Evolutionary conservation across 2,888 invertebrate species (phyloP), one percentile per base, ranked within the genome.

Genomic region (Sinotaia quadrata): DNA sequence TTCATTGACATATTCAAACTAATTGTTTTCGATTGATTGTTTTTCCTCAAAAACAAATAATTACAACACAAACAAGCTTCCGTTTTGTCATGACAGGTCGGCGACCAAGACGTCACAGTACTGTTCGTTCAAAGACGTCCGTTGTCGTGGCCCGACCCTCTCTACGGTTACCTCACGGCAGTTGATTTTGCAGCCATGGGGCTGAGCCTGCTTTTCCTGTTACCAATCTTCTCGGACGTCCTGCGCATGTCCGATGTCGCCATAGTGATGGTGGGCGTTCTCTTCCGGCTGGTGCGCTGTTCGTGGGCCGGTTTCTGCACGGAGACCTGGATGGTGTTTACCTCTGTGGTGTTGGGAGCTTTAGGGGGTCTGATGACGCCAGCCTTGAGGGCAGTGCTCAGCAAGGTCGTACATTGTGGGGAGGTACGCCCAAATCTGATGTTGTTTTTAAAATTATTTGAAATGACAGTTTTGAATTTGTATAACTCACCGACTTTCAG

Each of bases 101-200:
- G 88, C 2, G 87, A 87, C 68, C 80, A 82, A 61, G 88, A 88
- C 71, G 79, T 86, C 5, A 86, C 85, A 0, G 77, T 88, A 34
- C 75, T 88, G 29, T 85, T 84, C 72, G 85, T 87, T 1, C 72
- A 81, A 65, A 78, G 80, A 31, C 67, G 77, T n/a, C 88, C 88
- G 0, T 72, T 88, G 8, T 78, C 74, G 73, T 87, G 87, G 87
- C 73, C 75, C 7, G 78, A 82, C 63, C 81, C 85, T 0, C 76
- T 80, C 75, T 88, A 87, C 68, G 87, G 87, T 8, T 88, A 86
- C 67, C 78, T 87, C 4, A 70, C 87, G 58, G 85, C 87, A 3
- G 69, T 84, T 2, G 87, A 87, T 75, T 87, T 87, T 73, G 86
- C 86, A 2, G 81, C 82, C 15, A 84, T 87, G 81, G 87, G 87